Percentiles rank a stretch among this genome's conserved stretches.
Conservation (phyloP, 2,113 vertebrate genomes). For the Chaetorhynchus papuensis region DNA sequence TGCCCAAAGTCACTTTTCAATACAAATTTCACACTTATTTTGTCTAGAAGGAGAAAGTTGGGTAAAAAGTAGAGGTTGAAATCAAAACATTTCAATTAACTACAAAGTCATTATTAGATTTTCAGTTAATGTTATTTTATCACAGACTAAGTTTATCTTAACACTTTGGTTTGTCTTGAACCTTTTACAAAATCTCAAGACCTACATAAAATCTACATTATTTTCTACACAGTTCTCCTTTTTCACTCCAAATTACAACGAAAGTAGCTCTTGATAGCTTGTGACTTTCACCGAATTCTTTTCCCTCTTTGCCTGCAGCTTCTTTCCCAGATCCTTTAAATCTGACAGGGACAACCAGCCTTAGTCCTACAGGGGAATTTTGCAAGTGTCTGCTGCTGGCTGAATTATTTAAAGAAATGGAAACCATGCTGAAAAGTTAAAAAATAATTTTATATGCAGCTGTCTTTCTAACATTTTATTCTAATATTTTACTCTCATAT, state of each 20-base stretch:
- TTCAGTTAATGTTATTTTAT: neutral
- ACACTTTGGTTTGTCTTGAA: neutral
- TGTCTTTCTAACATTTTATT: neutral
- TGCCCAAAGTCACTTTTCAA: neutral
- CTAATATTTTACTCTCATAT: neutral
- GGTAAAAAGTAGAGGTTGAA: neutral
- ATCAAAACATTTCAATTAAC: neutral
- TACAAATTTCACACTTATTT: neutral
- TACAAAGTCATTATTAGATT: neutral
- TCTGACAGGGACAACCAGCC: slow-evolving; percentile 5
- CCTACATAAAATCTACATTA: neutral
- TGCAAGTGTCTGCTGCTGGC: neutral
- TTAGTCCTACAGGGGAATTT: neutral
- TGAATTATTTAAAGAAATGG: neutral
- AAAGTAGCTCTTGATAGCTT: neutral
- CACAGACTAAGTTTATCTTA: neutral
- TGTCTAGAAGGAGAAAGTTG: neutral
- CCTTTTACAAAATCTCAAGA: neutral
- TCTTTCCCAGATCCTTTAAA: slow-evolving; percentile 10
- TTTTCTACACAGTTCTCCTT: neutral
- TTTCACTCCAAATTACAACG: neutral
- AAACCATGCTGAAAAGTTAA: neutral
- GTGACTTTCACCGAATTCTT: neutral
- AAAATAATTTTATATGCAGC: neutral
- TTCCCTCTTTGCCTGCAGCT: neutral